These are phyloP conservation scores for Spialia ferax DNA, from an alignment of 2,888 invertebrate genomes.

Conservation along the genomic window DNA sequence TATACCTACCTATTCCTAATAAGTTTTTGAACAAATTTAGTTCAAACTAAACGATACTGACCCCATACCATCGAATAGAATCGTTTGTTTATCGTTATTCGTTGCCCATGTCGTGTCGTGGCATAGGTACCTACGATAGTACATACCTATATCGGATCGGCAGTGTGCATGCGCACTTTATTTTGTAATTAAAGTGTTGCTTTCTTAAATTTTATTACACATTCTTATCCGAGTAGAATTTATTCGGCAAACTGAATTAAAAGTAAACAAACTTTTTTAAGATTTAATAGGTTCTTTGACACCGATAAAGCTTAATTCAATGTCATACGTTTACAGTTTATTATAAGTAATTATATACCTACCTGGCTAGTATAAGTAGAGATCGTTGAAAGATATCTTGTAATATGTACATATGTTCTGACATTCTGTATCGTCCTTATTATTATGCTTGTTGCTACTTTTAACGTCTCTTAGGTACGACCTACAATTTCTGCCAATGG, in stretches of 20 bases:
- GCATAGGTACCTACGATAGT: no score
- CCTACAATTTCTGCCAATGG: not conserved
- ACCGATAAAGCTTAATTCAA: conserved; percentile 68
- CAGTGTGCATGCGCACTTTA: not conserved
- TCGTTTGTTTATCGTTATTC: no score
- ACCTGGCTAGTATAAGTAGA: not conserved
- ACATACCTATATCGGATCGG: no score
- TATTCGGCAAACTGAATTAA: conserved; percentile 40
- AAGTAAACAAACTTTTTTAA: conserved; percentile 54
- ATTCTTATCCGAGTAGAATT: conserved; percentile 30
- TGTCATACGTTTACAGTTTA: conserved; percentile 51
- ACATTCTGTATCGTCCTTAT: no score
- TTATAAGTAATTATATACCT: not conserved
- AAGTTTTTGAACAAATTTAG: no score
- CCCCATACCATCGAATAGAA: no score
- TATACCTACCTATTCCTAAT: no score
- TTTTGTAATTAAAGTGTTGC: conserved; percentile 15
- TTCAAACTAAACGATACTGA: no score
- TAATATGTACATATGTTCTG: no score
- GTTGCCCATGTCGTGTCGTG: no score
- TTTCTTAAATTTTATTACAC: conserved; percentile 24
- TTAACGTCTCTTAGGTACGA: no score
- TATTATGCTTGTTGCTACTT: not conserved
- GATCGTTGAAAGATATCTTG: no score
- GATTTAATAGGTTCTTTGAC: conserved; percentile 80